A percentile compares a stretch with the other conserved stretches of the same genome.
These are phyloP conservation scores for Pseudobourletiella spinata DNA, from an alignment of 1,140 invertebrate species.

Conservation along the genomic window DNA sequence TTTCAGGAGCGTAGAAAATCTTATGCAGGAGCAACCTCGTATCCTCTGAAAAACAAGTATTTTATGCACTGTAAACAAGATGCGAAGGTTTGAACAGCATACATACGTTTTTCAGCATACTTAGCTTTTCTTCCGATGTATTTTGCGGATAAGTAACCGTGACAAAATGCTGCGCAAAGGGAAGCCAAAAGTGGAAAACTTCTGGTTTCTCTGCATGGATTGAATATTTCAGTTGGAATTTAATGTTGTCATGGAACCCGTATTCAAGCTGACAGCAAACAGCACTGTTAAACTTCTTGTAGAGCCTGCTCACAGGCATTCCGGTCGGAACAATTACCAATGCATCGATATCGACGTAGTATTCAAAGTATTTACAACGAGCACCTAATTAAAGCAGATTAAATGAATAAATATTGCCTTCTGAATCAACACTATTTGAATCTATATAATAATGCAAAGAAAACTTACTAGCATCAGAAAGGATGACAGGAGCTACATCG, in stretches of 20 bases:
- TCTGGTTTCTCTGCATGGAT: conserved; percentile 43
- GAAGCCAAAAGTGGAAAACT: conserved; percentile 54
- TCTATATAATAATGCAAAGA: too few species aligned
- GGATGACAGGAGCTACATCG: conserved; percentile 19
- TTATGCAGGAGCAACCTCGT: conserved; percentile 15
- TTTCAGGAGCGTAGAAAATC: conserved; percentile 21
- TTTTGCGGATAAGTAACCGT: conserved; percentile 58
- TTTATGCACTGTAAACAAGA: too few species aligned
- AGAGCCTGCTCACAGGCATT: conserved; percentile 13
- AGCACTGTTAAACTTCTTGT: conserved; percentile 28
- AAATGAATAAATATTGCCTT: too few species aligned
- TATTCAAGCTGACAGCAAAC: conserved; percentile 23
- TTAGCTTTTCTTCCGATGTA: conserved; percentile 51
- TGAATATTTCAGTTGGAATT: conserved; percentile 26
- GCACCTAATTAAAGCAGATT: too few species aligned
- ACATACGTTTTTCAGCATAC: conserved; percentile 41
- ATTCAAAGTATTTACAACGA: conserved; percentile 31
- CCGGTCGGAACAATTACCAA: conserved; percentile 20
- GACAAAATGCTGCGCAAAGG: conserved; percentile 61
- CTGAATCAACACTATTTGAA: too few species aligned
- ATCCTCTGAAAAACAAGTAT: conserved; percentile 25
- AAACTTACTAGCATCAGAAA: conserved; percentile 30
- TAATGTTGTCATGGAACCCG: conserved; percentile 28
- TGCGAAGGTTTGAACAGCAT: too few species aligned
- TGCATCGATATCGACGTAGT: conserved; percentile 26